phyloP scores from a whole-genome alignment of 2,113 vertebrate species.

The Chloropsis cyanopogon region DNA sequence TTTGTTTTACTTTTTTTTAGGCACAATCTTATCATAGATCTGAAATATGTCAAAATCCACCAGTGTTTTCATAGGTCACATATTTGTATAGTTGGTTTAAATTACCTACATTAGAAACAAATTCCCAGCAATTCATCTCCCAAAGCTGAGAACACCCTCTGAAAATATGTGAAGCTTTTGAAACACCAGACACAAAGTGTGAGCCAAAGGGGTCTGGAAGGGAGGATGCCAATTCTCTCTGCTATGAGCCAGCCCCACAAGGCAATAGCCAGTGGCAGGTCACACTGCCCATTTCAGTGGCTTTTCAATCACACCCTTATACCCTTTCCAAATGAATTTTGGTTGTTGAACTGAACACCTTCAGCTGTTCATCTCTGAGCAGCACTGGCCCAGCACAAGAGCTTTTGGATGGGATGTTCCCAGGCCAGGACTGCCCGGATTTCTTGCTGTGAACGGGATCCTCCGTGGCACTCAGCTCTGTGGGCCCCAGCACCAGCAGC shows the following conservation, averaged over 20 bases:
- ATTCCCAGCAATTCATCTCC: background rate
- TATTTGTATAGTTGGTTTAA: conserved; percentile 25
- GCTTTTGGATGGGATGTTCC: background rate
- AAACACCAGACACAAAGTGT: background rate
- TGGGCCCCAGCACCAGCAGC: background rate
- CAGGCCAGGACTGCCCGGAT: background rate
- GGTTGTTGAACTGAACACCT: background rate
- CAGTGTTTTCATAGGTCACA: background rate
- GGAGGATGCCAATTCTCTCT: background rate
- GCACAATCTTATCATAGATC: conserved; percentile 13
- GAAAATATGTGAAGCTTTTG: background rate
- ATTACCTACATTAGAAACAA: conserved; percentile 31
- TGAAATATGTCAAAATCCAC: background rate
- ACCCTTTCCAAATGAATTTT: background rate
- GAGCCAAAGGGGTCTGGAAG: background rate
- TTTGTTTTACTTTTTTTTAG: background rate
- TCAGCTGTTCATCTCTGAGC: background rate
- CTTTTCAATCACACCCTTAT: background rate
- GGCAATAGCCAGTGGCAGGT: fast-evolving
- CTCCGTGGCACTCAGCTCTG: background rate
- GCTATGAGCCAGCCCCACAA: fast-evolving
- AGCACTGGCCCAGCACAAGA: background rate
- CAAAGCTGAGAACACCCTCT: background rate
- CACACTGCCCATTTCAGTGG: fast-evolving
- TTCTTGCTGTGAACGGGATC: fast-evolving